A percentile compares a stretch with the other conserved stretches of the same genome.
phyloP scores from a whole-genome alignment of 2,888 invertebrate genomes.

The Aromia moschata region DNA sequence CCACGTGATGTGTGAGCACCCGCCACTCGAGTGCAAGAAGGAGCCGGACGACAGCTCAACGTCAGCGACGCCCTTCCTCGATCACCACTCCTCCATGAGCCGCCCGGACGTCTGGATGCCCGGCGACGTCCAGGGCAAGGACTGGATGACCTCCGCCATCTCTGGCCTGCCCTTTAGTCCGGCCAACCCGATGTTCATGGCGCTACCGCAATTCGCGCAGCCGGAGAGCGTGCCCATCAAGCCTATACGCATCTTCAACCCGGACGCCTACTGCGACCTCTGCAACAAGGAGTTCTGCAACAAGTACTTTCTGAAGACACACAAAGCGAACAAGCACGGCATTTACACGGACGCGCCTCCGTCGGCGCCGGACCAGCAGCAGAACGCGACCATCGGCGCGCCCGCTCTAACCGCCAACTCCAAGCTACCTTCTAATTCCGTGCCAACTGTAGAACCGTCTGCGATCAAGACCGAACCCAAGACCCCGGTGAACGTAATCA shows the following conservation, averaged over 20 bases:
- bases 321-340: conserved; percentile 97
- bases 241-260: conserved; percentile 89
- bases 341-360: conserved; percentile 71
- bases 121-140: conserved; percentile 59
- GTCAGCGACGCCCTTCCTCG: conserved; percentile 41
- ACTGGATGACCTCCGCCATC: conserved; percentile 60
- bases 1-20: conserved; percentile 57
- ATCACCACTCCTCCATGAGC: conserved; percentile 49
- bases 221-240: conserved; percentile 59
- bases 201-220: conserved; percentile 59
- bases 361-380: conserved; percentile 43
- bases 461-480: conserved; percentile 53
- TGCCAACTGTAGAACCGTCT: conserved; percentile 55
- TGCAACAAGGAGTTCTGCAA: conserved; percentile 99
- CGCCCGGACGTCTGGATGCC: conserved; percentile 58
- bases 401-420: conserved; percentile 56
- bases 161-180: conserved; percentile 61
- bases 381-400: conserved; percentile 54
- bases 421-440: conserved; percentile 57
- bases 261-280: conserved; percentile 95
- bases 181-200: conserved; percentile 58
- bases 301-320: conserved; percentile 97
- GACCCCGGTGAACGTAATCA: conserved; percentile 47
- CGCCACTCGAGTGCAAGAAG: conserved; percentile 56
- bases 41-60: conserved; percentile 54